Conservation (phyloP, 2,888 invertebrate species). For the Epirrhoe alternata region DNA sequence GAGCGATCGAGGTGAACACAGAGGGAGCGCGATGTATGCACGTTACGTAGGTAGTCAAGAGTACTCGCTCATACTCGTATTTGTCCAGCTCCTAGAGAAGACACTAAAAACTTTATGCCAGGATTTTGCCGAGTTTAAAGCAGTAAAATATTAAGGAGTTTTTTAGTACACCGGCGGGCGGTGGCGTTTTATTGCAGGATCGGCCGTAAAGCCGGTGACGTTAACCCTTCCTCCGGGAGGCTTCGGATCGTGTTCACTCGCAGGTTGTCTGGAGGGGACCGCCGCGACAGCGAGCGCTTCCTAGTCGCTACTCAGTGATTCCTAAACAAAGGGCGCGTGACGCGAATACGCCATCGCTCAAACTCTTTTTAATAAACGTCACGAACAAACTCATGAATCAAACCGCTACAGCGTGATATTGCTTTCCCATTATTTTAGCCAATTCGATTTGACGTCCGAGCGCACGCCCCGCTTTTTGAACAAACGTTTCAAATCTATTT, state of each 20-base stretch:
- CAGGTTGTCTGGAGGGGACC: background rate
- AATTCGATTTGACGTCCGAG: background rate
- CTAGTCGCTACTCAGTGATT: background rate
- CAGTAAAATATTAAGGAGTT: constrained; percentile 1
- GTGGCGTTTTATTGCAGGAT: background rate
- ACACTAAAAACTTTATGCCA: background rate
- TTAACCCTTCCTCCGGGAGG: background rate
- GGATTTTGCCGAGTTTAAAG: constrained; percentile 4
- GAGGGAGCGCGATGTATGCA: background rate
- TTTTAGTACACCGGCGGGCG: background rate
- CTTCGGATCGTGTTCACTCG: background rate
- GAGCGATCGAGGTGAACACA: background rate
- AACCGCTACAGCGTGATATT: constrained; percentile 55
- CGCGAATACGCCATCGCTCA: constrained; percentile 45
- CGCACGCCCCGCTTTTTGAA: background rate
- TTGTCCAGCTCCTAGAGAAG: background rate
- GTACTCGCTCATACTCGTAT: background rate
- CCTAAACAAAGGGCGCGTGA: constrained; percentile 15
- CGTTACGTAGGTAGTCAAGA: background rate
- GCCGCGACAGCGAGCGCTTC: background rate
- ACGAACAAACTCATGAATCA: constrained; percentile 53
- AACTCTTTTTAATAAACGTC: constrained; percentile 58
- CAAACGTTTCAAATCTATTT: background rate
- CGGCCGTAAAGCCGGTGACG: constrained; percentile 2
- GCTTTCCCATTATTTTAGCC: constrained; percentile 47